These are phyloP conservation scores for Eupeodes latifasciatus DNA, from an alignment of 2,888 invertebrate species.

Conservation along the genomic window DNA sequence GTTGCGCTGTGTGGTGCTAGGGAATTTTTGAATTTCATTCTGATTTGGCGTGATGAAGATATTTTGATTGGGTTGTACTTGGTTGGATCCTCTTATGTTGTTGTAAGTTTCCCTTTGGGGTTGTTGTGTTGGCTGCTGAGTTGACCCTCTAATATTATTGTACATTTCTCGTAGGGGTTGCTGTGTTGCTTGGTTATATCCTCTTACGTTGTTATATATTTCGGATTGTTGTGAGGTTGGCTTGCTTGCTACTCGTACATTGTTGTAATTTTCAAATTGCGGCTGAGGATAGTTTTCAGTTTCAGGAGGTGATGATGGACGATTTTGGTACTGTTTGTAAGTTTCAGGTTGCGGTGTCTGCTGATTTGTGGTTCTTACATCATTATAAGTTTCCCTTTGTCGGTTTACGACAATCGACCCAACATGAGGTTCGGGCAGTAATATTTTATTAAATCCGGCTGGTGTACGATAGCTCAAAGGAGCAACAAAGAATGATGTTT, in stretches of 20 bases:
- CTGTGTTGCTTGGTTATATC: background rate
- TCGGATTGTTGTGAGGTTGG: conserved; percentile 36
- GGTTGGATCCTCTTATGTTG: conserved; percentile 42
- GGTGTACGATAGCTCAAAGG: conserved; percentile 94
- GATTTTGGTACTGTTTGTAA: conserved; percentile 53
- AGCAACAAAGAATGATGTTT: conserved; percentile 93
- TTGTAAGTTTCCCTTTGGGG: conserved; percentile 43
- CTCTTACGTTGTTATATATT: background rate
- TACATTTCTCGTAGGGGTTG: conserved; percentile 26
- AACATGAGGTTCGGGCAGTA: conserved; percentile 93
- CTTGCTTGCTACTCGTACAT: conserved; percentile 1
- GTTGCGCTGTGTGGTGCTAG: conserved; percentile 61
- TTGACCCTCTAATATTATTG: conserved; percentile 53
- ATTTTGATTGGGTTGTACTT: conserved; percentile 54
- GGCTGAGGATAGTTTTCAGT: conserved; percentile 55
- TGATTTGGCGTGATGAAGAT: conserved; percentile 78
- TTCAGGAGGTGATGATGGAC: conserved; percentile 15
- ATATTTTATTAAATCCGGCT: conserved; percentile 92
- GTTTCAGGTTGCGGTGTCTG: conserved; percentile 26
- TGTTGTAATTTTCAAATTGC: conserved; percentile 25
- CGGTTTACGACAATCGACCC: conserved; percentile 92
- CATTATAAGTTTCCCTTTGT: conserved; percentile 60
- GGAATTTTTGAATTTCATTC: conserved; percentile 67
- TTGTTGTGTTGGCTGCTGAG: conserved; percentile 6
- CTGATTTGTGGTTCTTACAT: conserved; percentile 45